Percentiles rank a stretch among this genome's conserved stretches.
Conservation (phyloP, 2,113 vertebrate species). For the Phycodurus eques region DNA sequence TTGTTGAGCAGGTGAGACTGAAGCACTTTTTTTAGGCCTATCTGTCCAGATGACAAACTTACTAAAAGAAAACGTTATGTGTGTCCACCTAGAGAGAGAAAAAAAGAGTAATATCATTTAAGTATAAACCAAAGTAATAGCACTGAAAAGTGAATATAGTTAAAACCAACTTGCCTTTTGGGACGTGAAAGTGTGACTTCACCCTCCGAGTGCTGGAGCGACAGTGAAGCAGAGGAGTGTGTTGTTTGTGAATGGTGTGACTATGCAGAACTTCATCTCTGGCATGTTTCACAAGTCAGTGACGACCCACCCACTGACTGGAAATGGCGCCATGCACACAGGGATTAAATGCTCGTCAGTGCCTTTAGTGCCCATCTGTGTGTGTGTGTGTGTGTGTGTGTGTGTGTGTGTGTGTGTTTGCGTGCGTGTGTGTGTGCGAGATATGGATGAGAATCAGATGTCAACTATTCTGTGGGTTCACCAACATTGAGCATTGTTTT, state of each 20-base stretch:
- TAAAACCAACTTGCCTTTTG: slow-evolving; percentile 2
- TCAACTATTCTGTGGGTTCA: background rate
- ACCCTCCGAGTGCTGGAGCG: slow-evolving; percentile 8
- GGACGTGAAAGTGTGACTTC: slow-evolving; percentile 1
- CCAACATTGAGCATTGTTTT: background rate
- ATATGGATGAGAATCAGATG: background rate
- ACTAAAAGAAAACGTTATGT: background rate
- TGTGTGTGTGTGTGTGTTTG: too few relatives aligned
- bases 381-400: background rate
- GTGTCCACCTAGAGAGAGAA: background rate
- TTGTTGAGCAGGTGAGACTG: background rate
- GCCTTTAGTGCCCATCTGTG: slow-evolving; percentile 19
- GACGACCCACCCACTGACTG: slow-evolving; percentile 59
- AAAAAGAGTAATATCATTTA: background rate
- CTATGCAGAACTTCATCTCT: slow-evolving; percentile 39
- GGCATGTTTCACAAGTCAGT: slow-evolving; percentile 54
- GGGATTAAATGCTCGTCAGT: slow-evolving; percentile 34
- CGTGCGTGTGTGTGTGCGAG: background rate
- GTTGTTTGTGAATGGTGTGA: slow-evolving; percentile 18
- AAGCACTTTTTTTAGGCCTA: background rate
- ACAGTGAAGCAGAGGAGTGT: slow-evolving; percentile 8
- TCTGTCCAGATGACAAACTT: background rate
- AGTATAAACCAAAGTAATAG: background rate
- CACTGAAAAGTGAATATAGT: background rate
- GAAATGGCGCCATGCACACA: slow-evolving; percentile 24